These are phyloP conservation scores for Aspidoscelis tigris DNA, from an alignment of 2,113 vertebrate species.

Conservation along the genomic window DNA sequence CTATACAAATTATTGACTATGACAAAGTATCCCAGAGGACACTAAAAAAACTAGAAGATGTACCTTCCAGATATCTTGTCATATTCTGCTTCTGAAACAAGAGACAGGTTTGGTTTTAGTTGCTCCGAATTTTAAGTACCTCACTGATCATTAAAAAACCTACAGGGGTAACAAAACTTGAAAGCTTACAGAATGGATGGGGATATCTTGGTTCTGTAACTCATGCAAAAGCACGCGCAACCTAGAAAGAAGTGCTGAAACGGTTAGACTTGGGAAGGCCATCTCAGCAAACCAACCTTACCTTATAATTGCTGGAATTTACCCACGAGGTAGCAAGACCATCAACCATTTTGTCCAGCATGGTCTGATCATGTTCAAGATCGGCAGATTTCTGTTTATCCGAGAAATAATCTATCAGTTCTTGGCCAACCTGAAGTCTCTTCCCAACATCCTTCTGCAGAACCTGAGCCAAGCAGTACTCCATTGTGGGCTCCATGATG, in stretches of 20 bases:
- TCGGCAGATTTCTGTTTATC: conserved; percentile 93
- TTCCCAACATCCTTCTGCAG: conserved; percentile 96
- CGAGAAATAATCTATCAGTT: conserved; percentile 92
- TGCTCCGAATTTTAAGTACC: neutral
- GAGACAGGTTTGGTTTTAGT: too few species aligned
- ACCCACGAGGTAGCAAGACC: conserved; percentile 96
- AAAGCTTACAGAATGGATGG: neutral
- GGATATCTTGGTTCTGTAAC: conserved; percentile 2
- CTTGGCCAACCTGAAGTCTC: conserved; percentile 94
- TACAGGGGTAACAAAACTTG: neutral
- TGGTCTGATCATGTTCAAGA: conserved; percentile 95
- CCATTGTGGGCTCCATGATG: conserved; percentile 92
- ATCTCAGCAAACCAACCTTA: conserved; percentile 68
- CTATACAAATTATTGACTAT: neutral
- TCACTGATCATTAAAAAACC: neutral
- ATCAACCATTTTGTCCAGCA: conserved; percentile 96
- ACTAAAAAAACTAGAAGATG: neutral
- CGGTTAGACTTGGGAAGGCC: conserved; percentile 7
- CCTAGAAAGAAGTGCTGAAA: neutral
- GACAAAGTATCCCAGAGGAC: neutral
- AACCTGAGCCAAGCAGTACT: conserved; percentile 91
- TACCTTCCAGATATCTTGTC: neutral
- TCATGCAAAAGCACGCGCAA: neutral
- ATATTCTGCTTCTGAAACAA: neutral
- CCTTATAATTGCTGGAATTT: conserved; percentile 99